Base-by-base conservation (phyloP, 2,113 vertebrate genomes). In the Sialia sialis region DNA sequence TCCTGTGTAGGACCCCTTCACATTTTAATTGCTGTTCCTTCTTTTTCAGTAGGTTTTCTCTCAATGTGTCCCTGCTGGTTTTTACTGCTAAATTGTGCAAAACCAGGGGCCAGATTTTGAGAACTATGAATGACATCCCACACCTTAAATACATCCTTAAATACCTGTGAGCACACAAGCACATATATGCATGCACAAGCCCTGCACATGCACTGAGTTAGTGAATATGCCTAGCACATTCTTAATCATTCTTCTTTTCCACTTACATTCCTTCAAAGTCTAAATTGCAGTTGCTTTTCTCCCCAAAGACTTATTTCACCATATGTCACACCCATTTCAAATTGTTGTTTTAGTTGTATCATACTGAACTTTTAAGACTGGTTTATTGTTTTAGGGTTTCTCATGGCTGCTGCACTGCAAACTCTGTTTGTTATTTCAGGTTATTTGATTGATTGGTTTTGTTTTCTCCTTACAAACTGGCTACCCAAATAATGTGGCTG, bases 391-490 rank as follows among this genome's bases (percentile, higher is more conserved):
- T 83, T 90, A 91, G 67, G 52, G 56, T 70, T 95, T 93, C 72
- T 95, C 36, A 36, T 84, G 82, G 68, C 90, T 88, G 72, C 79
- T 95, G 72, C 12, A 2, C 59, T 90, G 63, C 82, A 93, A 85
- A 90, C 51, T 92, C 64, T 94, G 79, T 95, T 96, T 96, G 87
- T 95, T 96, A 92, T 94, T 95, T 83, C 88, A 94, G 60, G 82
- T 88, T 90, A 69, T 91, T 94, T 95, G 93, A 94, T 87, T 95
- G 96, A 95, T 90, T 90, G 39, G 56, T 86, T 94, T 96, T 95
- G 75, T 95, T 94, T 93, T 93, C 79, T 84, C 76, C 87, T 64
- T 39, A 52, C 30, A 80, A 90, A 86, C 52, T 90, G 64, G 46
- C 87, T 95, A 93, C 94, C 72, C 91, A 88, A 95, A 91, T 95